phyloP scores from a whole-genome alignment of 1,140 invertebrate species.

The Lanistes nyassanus region DNA sequence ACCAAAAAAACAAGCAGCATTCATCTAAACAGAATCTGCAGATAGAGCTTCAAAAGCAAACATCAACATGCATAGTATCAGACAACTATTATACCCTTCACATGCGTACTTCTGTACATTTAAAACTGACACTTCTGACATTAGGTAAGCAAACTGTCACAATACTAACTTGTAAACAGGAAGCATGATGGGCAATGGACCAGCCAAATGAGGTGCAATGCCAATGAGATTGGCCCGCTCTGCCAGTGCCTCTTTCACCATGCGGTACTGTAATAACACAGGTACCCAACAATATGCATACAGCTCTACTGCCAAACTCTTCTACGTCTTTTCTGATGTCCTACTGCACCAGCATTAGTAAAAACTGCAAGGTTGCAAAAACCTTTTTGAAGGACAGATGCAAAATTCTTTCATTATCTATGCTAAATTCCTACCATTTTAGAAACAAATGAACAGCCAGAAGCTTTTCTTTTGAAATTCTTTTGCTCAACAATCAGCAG shows the following conservation, averaged over 20 bases:
- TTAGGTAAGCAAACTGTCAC: too few species aligned
- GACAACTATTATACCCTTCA: too few species aligned
- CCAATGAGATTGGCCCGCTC: slow-evolving; percentile 94
- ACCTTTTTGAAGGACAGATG: not conserved
- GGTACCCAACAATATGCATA: not conserved
- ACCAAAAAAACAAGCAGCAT: too few species aligned
- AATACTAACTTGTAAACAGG: slow-evolving; percentile 92
- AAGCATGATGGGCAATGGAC: slow-evolving; percentile 97
- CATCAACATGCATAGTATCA: too few species aligned
- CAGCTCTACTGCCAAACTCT: not conserved
- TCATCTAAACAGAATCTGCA: too few species aligned
- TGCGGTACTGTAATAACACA: slow-evolving; percentile 55
- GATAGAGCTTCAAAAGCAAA: too few species aligned
- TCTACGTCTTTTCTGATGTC: not conserved
- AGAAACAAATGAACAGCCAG: too few species aligned
- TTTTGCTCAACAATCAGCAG: too few species aligned
- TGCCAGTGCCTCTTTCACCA: slow-evolving; percentile 85
- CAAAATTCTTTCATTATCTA: not conserved
- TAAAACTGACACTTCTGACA: too few species aligned
- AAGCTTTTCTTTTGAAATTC: too few species aligned
- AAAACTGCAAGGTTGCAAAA: too few species aligned
- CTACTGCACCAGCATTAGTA: not conserved
- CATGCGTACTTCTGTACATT: too few species aligned
- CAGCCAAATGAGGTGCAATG: slow-evolving; percentile 95
- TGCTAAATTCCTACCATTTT: not conserved